phyloP scores from a whole-genome alignment of 2,888 invertebrate species.

The Amblyjoppa proteus region DNA sequence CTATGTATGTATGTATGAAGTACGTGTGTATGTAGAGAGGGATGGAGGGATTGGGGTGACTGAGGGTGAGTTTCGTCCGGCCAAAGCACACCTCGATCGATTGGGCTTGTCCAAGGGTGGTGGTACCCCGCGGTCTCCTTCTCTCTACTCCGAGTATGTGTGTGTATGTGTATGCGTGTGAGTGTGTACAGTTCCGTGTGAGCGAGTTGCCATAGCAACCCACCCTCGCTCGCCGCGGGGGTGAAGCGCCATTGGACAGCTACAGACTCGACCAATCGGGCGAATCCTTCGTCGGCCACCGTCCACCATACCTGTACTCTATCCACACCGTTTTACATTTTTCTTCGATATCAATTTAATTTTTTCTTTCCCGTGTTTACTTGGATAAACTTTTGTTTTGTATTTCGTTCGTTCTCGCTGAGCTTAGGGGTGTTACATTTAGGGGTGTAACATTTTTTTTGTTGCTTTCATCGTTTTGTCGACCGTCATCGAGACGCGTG shows the following conservation, averaged over 20 bases:
- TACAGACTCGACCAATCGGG: slow-evolving; percentile 76
- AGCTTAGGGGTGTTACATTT: background rate
- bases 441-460: background rate
- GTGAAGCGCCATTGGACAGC: slow-evolving; percentile 85
- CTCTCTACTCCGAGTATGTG: slow-evolving; percentile 57
- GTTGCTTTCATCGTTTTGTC: background rate
- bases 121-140: slow-evolving; percentile 70
- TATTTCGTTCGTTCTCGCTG: background rate
- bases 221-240: slow-evolving; percentile 82
- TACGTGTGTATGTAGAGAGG: slow-evolving; percentile 56
- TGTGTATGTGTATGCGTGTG: slow-evolving; percentile 55
- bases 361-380: slow-evolving; percentile 69
- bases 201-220: slow-evolving; percentile 83
- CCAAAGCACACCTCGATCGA: slow-evolving; percentile 85
- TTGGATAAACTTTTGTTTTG: slow-evolving; percentile 25
- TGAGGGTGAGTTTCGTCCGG: slow-evolving; percentile 85
- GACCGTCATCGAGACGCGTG: slow-evolving; percentile 1
- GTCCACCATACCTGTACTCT: slow-evolving; percentile 53
- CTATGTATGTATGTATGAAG: slow-evolving; percentile 40
- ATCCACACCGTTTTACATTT: slow-evolving; percentile 8
- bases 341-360: background rate
- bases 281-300: slow-evolving; percentile 64
- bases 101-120: slow-evolving; percentile 85
- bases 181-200: slow-evolving; percentile 78
- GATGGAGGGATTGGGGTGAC: slow-evolving; percentile 76